Conservation (phyloP, 2,888 invertebrate genomes). For the Therioaphis trifolii region DNA sequence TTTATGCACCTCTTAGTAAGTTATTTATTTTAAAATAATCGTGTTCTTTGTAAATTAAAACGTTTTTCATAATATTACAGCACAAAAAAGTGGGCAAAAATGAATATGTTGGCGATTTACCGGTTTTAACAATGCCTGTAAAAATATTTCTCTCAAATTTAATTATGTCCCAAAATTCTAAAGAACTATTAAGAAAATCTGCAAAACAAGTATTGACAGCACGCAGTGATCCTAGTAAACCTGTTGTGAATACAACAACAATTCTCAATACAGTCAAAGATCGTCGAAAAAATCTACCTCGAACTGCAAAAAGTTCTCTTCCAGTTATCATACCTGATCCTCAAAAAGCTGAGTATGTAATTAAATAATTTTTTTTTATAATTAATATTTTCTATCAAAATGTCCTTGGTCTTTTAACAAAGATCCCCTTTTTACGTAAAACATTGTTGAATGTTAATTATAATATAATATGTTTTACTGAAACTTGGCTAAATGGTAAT, state of each 20-base stretch:
- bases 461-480: too few species aligned
- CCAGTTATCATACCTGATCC: conserved; percentile 59
- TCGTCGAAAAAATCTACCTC: conserved; percentile 54
- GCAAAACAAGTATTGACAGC: conserved; percentile 61
- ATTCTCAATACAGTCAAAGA: conserved; percentile 59
- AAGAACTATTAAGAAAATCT: conserved; percentile 54
- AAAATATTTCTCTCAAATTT: conserved; percentile 60
- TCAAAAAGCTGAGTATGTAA: conserved; percentile 52
- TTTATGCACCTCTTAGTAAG: conserved; percentile 78
- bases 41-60: neutral
- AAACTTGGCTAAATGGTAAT: too few species aligned
- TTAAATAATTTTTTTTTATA: neutral
- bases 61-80: neutral
- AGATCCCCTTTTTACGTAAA: too few species aligned
- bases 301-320: conserved; percentile 59
- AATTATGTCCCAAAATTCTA: conserved; percentile 61
- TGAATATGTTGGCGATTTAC: conserved; percentile 59
- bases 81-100: conserved; percentile 62
- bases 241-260: conserved; percentile 59
- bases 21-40: conserved; percentile 26
- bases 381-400: too few species aligned
- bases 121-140: conserved; percentile 56
- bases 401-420: too few species aligned
- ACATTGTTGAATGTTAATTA: too few species aligned
- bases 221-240: conserved; percentile 58